Evolutionary conservation across 2,888 invertebrate species (phyloP).

Genomic region (Campaea margaritaria): DNA sequence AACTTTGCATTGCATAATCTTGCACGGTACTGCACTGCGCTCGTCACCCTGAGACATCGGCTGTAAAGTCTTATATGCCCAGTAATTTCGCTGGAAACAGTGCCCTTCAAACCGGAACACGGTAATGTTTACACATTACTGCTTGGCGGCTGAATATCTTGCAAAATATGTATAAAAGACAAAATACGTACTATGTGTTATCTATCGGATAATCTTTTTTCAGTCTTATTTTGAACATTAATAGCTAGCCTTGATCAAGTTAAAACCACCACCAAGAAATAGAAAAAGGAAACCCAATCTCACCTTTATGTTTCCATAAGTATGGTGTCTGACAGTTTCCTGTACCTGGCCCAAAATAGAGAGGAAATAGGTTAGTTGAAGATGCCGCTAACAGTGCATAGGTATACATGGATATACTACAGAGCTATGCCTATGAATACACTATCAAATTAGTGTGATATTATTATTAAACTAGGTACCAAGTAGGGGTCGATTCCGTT

Average conservation of each 20-base stretch:
- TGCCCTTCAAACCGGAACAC: too few relatives aligned
- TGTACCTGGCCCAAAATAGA: constrained; percentile 88
- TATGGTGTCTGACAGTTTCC: constrained; percentile 89
- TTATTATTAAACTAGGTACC: constrained; percentile 18
- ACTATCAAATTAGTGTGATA: constrained; percentile 44
- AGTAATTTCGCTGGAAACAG: too few relatives aligned
- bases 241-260: background rate
- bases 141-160: too few relatives aligned
- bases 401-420: constrained; percentile 37
- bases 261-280: constrained; percentile 52
- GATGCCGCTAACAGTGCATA: constrained; percentile 63
- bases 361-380: constrained; percentile 81
- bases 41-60: too few relatives aligned
- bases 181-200: too few relatives aligned
- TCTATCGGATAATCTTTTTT: too few relatives aligned
- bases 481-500: too few relatives aligned
- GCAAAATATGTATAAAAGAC: too few relatives aligned
- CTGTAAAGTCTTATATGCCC: too few relatives aligned
- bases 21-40: too few relatives aligned
- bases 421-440: constrained; percentile 31
- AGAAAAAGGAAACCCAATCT: constrained; percentile 69
- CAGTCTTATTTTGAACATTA: constrained; percentile 1
- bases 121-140: too few relatives aligned
- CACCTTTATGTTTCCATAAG: constrained; percentile 90
- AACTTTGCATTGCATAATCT: too few relatives aligned